phyloP scores from a whole-genome alignment of 2,797 vertebrate species.

The Toxotes lorentzi region DNA sequence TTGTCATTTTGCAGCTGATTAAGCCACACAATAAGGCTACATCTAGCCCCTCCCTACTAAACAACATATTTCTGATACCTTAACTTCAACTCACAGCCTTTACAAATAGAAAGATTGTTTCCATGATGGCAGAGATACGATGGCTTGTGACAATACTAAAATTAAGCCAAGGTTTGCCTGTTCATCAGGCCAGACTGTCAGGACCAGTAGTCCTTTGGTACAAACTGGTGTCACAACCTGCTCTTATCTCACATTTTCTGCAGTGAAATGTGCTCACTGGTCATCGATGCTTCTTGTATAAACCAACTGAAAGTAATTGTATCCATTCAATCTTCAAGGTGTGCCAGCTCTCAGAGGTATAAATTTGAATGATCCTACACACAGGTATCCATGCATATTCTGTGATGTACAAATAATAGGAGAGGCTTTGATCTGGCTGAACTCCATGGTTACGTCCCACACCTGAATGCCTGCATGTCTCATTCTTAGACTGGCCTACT shows the following conservation, averaged over 20 bases:
- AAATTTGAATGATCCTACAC: not conserved
- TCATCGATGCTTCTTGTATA: conserved; percentile 9
- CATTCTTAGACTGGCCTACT: conserved; percentile 72
- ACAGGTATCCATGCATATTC: not conserved
- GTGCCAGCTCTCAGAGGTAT: not conserved
- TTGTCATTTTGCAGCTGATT: not conserved
- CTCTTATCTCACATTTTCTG: conserved; percentile 15
- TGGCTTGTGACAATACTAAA: not conserved
- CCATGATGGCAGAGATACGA: not conserved
- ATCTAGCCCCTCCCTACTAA: not conserved
- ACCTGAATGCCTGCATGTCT: conserved; percentile 62
- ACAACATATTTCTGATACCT: not conserved
- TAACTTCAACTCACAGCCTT: not conserved
- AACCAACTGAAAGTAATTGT: not conserved
- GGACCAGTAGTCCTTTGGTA: not conserved
- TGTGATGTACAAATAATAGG: conserved; percentile 20
- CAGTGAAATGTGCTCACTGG: not conserved
- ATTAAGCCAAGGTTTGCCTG: not conserved
- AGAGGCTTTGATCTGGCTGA: conserved; percentile 31
- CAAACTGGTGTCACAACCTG: conserved; percentile 18
- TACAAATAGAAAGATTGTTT: not conserved
- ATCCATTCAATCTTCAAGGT: not conserved
- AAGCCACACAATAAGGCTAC: too few relatives aligned
- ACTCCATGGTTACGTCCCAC: conserved; percentile 55
- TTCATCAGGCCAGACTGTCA: not conserved